Conservation (phyloP, 2,113 vertebrate species). For the Ceratotherium simum region DNA sequence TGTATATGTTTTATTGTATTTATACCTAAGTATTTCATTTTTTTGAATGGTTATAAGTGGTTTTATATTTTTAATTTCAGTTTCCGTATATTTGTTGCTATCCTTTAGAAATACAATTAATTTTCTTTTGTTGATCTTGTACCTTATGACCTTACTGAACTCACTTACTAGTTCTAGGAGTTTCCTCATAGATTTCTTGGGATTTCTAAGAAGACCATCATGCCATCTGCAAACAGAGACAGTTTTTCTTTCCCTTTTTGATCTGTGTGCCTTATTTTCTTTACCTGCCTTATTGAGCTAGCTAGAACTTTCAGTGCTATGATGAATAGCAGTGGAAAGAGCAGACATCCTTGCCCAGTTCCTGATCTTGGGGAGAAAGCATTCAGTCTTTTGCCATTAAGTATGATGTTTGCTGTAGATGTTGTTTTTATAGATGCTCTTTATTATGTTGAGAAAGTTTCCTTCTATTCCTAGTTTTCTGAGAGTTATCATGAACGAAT, state of each 20-base stretch:
- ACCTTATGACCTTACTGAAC: background rate
- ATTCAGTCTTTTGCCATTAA: background rate
- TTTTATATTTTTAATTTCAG: constrained; percentile 27
- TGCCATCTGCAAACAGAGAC: background rate
- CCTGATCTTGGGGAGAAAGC: background rate
- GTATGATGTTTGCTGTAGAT: background rate
- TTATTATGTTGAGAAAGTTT: background rate
- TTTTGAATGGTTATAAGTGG: background rate
- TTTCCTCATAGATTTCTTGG: background rate
- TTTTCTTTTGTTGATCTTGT: background rate
- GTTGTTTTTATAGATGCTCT: background rate
- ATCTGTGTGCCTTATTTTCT: background rate
- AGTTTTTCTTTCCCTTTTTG: background rate
- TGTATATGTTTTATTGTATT: background rate
- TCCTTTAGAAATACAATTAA: background rate
- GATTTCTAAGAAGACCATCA: background rate
- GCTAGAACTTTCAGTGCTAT: background rate
- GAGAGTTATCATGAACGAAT: background rate
- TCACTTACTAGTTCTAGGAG: background rate
- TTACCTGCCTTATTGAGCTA: background rate
- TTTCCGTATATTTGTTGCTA: constrained; percentile 3
- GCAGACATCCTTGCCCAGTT: background rate
- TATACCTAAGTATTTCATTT: background rate
- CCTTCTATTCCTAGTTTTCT: background rate
- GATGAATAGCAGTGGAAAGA: background rate